Base-by-base conservation (phyloP, 2,888 invertebrate species). In the Leptopterna dolabrata region DNA sequence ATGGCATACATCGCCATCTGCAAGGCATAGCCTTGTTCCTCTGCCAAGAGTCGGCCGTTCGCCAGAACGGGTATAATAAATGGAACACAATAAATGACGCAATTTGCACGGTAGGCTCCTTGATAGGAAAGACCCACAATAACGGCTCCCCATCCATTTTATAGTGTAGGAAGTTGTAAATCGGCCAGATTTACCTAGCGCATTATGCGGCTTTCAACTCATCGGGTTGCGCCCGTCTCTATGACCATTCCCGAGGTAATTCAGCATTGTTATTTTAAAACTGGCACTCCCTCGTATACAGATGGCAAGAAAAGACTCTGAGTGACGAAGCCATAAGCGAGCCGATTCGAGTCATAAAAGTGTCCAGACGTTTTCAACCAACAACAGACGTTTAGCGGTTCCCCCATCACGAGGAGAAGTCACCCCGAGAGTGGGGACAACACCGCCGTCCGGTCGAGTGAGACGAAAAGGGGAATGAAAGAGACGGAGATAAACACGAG, bases 401-500 rank as follows among this genome's bases (percentile, higher is more conserved):
- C 41, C 36, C 71, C 73, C 73, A 7, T 73, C 73, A 30, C 27
- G 19, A 14, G 36, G 73, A 73, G 73, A 36, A 73, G 73, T 73
- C 73, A 73, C 30, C 73, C 45, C n/a, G 14, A 24, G 78, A 78
- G 47, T 43, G 78, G 78, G 47, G 78, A 78, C 78, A 45, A 13
- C 45, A 78, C 78, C 78, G 76, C 55, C 45, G 78, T 78, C 78
- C 78, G 19, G 78, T 45, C 78, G 78, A 78, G 78, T 45, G 78
- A 43, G 63, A 71, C 30, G 63, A 71, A 43, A 29, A 41, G 27
- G 43, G 63, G 71, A 83, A 36, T 51, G 43, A 82, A 55, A 82
- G 81, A 82, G 63, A 63, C 45, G 19, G 81, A 55, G 81, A 82
- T 55, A 82, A 82, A 82, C 55, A 82, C 81, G 81, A 82, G 55